Base-by-base conservation (phyloP, 2,797 vertebrate species). In the Phaenicophaeus curvirostris region DNA sequence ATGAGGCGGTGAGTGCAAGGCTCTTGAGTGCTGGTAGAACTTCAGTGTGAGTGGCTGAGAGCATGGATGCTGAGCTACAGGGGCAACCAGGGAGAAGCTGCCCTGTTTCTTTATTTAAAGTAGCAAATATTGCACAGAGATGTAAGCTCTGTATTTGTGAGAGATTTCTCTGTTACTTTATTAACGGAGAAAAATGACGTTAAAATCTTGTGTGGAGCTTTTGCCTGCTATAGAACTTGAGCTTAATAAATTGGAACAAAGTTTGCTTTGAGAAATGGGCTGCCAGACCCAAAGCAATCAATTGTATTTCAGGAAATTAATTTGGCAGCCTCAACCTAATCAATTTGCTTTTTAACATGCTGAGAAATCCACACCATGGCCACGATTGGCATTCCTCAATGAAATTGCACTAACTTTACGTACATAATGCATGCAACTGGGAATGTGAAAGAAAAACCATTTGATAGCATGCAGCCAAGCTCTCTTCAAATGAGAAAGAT, bases 1-100 rank as follows among this genome's bases (percentile, higher is more conserved):
- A 99, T 5, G 99, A 99, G 96, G 98, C 98, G 93, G 99, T 99
- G 94, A 95, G 98, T 98, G 39, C 2, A 6, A 23, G 41, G 31
- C 14, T 86, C 24, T 8, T 3, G 2, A 2, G 54, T 27, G 69
- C 2, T 0, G 6, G 27, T 6, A 17, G 23, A 9, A 37, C 23
- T 44, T 84, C 17, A 2, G 20, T 11, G 9, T 3, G 13, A 33
- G 33, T 1, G 1, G 53, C 35, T 51, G 41, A 1, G 2, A 59
- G 44, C 2, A 6, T 5, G 28, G 71, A 31, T 30, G 19, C 21
- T 4, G 14, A 50, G 62, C 48, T 37, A 6, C 0, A 2, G 44
- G 63, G n/a, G 27, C 33, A n/a, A 11, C 21, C 20, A 8, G n/a
- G 59, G 55, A 35, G 37, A 67, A 55, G 37, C 20, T 39, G 30